Percentiles rank a stretch among this genome's conserved stretches.
Conservation (phyloP, 2,888 invertebrate species). For the Maniola hyperantus region DNA sequence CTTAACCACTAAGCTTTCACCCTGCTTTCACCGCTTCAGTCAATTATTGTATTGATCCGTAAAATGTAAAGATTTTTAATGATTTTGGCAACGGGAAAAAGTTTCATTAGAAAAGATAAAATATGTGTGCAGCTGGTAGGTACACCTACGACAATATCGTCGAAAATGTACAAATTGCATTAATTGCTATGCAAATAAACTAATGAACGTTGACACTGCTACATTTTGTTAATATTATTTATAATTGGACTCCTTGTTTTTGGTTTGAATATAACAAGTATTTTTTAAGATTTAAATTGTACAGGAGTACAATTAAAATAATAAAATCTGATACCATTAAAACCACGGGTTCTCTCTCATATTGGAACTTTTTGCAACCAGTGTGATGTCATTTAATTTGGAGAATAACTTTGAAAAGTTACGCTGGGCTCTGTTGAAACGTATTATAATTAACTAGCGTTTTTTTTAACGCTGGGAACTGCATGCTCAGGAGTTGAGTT, state of each 20-base stretch:
- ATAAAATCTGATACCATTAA: neutral
- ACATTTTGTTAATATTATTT: slow-evolving; percentile 35
- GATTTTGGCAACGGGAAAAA: neutral
- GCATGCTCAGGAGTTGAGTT: too few relatives aligned
- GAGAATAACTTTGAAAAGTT: too few relatives aligned
- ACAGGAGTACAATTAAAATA: neutral
- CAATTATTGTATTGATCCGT: too few relatives aligned
- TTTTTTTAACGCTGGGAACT: too few relatives aligned
- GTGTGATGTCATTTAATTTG: too few relatives aligned
- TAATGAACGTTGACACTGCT: slow-evolving; percentile 38
- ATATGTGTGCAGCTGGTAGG: slow-evolving; percentile 16
- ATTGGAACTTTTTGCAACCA: too few relatives aligned
- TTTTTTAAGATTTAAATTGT: neutral
- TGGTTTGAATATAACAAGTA: neutral
- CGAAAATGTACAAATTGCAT: slow-evolving; percentile 35
- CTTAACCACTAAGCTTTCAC: too few relatives aligned
- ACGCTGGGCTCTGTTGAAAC: too few relatives aligned
- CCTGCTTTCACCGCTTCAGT: too few relatives aligned
- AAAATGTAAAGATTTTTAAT: neutral
- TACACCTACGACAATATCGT: slow-evolving; percentile 34
- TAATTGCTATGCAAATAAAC: slow-evolving; percentile 39
- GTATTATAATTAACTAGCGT: too few relatives aligned
- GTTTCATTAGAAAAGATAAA: neutral
- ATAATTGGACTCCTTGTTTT: slow-evolving; percentile 35
- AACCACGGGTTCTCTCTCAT: neutral